A percentile compares a stretch with the other conserved stretches of the same genome.
Conservation (phyloP, 2,113 vertebrate genomes). For the Lepidothrix coronata region DNA sequence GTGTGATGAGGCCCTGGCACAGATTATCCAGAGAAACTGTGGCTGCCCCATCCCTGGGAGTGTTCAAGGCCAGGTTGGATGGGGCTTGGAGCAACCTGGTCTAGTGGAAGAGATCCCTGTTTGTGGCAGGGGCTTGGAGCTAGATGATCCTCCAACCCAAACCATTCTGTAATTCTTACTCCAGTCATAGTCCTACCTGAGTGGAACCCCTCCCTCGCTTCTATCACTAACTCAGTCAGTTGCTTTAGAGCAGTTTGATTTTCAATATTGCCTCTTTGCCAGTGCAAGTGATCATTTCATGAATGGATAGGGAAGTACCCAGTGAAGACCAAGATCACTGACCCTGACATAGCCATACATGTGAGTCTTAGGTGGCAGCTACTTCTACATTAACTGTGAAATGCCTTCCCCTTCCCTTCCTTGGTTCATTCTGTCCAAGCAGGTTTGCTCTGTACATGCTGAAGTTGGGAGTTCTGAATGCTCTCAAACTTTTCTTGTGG, state of each 20-base stretch:
- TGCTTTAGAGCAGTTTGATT: background rate
- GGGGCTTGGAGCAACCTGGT: background rate
- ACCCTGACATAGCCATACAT: accelerated
- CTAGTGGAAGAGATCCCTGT: background rate
- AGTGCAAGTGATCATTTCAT: background rate
- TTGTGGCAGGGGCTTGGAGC: background rate
- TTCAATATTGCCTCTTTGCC: background rate
- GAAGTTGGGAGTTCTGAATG: background rate
- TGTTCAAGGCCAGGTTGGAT: accelerated
- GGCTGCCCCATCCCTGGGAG: background rate
- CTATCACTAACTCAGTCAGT: background rate
- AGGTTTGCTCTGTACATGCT: background rate
- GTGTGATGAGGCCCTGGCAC: background rate
- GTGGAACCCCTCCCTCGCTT: background rate
- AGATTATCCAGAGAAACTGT: background rate
- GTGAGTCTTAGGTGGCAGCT: accelerated
- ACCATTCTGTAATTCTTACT: background rate
- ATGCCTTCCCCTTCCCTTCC: background rate
- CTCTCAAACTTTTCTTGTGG: background rate
- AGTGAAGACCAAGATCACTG: background rate
- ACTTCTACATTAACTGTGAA: background rate
- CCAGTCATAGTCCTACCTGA: background rate
- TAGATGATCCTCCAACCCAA: background rate
- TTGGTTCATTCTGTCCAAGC: background rate
- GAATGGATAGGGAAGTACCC: background rate